These are phyloP conservation scores for Corapipo altera DNA, from an alignment of 2,113 vertebrate species.

Conservation along the genomic window DNA sequence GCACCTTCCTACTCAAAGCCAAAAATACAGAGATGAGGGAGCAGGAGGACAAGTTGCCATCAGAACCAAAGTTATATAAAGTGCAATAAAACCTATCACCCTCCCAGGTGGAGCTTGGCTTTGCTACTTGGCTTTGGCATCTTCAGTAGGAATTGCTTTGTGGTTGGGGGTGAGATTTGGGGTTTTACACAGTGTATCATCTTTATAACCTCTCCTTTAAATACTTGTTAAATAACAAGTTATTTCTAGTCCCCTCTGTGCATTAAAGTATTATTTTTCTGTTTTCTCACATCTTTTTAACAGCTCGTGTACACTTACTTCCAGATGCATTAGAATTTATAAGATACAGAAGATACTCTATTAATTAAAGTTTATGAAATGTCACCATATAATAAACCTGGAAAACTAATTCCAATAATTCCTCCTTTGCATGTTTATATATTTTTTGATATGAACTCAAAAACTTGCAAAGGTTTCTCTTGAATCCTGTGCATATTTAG, in stretches of 20 bases:
- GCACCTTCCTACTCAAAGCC: slow-evolving; percentile 66
- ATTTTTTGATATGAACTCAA: neutral
- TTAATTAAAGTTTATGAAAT: neutral
- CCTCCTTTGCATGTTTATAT: neutral
- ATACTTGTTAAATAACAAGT: neutral
- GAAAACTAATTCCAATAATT: neutral
- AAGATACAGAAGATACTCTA: neutral
- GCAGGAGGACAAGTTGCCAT: neutral
- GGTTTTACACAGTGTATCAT: neutral
- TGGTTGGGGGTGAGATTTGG: neutral
- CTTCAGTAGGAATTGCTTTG: neutral
- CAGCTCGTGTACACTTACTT: accelerated
- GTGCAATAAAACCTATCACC: neutral
- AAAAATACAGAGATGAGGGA: slow-evolving; percentile 63
- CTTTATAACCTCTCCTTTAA: neutral
- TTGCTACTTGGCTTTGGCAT: neutral
- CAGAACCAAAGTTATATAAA: slow-evolving; percentile 15
- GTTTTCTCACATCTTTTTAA: neutral
- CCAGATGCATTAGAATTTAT: neutral
- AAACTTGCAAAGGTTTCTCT: neutral
- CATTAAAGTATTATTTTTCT: neutral
- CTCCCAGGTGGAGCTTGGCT: neutral
- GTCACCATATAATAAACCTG: neutral
- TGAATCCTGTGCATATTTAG: accelerated
- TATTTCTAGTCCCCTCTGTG: neutral